These are phyloP conservation scores for Pangasius djambal DNA, from an alignment of 2,797 vertebrate species.

Conservation along the genomic window DNA sequence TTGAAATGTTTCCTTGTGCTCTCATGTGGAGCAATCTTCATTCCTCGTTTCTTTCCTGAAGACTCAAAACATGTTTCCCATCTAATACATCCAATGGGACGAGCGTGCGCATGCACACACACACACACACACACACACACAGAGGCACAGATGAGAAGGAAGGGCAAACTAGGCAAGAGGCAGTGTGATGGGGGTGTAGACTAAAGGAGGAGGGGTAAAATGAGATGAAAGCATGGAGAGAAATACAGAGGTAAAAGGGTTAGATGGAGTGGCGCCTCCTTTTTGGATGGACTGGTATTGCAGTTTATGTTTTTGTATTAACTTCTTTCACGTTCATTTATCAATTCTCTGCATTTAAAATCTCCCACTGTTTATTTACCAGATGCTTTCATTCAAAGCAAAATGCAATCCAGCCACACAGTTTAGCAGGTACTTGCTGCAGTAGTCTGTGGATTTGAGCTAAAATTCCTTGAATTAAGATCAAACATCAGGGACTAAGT, in stretches of 20 bases:
- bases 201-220: slow-evolving; percentile 13
- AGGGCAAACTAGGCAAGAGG: slow-evolving; percentile 21
- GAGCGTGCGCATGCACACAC: slow-evolving; percentile 16
- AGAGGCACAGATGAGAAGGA: slow-evolving; percentile 1
- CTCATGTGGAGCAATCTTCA: slow-evolving; percentile 30
- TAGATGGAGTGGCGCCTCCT: slow-evolving; percentile 34
- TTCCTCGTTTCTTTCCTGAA: slow-evolving; percentile 44
- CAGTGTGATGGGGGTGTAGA: slow-evolving; percentile 7
- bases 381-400: neutral
- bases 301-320: neutral
- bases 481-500: neutral
- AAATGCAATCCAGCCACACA: neutral
- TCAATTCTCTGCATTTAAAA: neutral
- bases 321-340: neutral
- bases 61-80: slow-evolving; percentile 70
- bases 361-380: neutral
- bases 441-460: neutral
- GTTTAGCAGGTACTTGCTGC: neutral
- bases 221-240: slow-evolving; percentile 15
- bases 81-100: slow-evolving; percentile 61
- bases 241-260: slow-evolving; percentile 21
- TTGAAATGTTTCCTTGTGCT: slow-evolving; percentile 40
- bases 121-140: slow-evolving; percentile 26
- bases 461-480: neutral
- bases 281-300: slow-evolving; percentile 10